A percentile compares a stretch with the other conserved stretches of the same genome.
phyloP scores from a whole-genome alignment of 2,888 invertebrate genomes.

The Pegoplata infirma region DNA sequence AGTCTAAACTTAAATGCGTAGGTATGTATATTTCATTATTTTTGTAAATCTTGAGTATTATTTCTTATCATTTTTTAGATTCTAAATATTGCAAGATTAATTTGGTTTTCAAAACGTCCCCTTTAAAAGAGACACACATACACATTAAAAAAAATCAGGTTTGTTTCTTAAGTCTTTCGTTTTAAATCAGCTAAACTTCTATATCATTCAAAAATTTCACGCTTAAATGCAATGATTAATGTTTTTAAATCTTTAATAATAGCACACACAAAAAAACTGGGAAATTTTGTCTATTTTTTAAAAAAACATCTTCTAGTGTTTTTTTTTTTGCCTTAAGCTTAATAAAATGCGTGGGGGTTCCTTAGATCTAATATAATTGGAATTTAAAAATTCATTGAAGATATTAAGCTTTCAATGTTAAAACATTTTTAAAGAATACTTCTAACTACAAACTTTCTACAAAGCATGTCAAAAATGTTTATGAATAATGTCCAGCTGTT shows the following conservation, averaged over 20 bases:
- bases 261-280: not conserved
- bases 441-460: conserved; percentile 4
- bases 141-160: no score
- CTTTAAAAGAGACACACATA: no score
- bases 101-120: no score
- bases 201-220: conserved; percentile 34
- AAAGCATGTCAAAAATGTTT: not conserved
- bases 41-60: no score
- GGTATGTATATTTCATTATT: no score
- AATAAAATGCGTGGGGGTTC: conserved; percentile 38
- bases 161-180: not conserved
- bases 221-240: conserved; percentile 41
- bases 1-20: no score
- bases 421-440: conserved; percentile 2
- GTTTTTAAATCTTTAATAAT: conserved; percentile 4
- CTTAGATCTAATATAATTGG: not conserved
- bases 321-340: conserved; percentile 1
- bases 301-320: not conserved
- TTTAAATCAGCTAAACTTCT: not conserved
- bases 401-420: conserved; percentile 15
- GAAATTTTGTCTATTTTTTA: conserved; percentile 4
- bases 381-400: conserved; percentile 23
- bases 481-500: conserved; percentile 65
- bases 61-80: no score
- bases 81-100: no score